Conservation (phyloP, 2,113 vertebrate genomes). For the Kryptolebias marmoratus region DNA sequence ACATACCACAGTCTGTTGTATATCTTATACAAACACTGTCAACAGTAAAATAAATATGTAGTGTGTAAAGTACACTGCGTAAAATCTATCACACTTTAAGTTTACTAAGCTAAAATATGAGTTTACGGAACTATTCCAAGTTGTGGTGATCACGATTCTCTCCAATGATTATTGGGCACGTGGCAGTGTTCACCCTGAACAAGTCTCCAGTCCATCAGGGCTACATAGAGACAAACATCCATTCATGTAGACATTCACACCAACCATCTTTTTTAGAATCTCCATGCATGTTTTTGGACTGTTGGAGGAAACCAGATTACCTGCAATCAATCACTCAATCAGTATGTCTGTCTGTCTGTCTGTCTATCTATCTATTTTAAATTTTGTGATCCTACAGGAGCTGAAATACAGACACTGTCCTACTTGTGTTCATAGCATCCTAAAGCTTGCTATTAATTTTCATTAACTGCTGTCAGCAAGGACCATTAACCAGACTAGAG, state of each 20-base stretch:
- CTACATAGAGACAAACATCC: too few species aligned
- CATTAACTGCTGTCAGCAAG: conserved; percentile 81
- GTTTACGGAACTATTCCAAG: conserved; percentile 48
- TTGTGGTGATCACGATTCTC: conserved; percentile 45
- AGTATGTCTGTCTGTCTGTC: conserved; percentile 1
- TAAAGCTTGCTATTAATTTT: conserved; percentile 79
- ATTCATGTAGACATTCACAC: too few species aligned
- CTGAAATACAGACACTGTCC: conserved; percentile 38
- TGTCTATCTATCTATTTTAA: background rate
- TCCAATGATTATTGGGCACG: background rate
- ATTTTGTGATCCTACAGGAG: conserved; percentile 22
- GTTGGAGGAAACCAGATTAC: too few species aligned
- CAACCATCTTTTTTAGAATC: too few species aligned
- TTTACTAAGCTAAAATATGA: conserved; percentile 54
- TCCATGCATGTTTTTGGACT: background rate
- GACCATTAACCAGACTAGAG: conserved; percentile 79
- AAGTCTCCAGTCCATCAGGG: too few species aligned
- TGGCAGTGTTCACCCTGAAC: too few species aligned
- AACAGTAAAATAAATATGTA: background rate
- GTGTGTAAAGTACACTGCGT: conserved; percentile 24
- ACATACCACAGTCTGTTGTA: background rate
- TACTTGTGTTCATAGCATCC: conserved; percentile 44
- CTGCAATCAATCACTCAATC: background rate
- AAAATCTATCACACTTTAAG: conserved; percentile 39
- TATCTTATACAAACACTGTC: background rate